Conservation (phyloP, 2,797 vertebrate genomes). For the Labeo calbasu region DNA sequence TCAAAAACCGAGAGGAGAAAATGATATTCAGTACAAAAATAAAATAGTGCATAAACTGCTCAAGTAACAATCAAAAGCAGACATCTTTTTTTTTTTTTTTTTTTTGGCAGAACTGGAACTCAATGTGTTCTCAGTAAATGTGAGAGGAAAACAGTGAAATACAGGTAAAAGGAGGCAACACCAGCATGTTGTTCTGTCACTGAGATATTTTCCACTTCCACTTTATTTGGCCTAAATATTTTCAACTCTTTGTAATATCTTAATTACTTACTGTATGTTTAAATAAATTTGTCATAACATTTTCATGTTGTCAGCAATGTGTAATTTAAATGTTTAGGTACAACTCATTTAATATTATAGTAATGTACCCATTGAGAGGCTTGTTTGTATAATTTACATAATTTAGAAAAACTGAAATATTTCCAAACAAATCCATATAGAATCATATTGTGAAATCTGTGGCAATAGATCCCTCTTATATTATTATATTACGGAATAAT, state of each 20-base stretch:
- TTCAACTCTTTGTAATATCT: no score
- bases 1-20: constrained; percentile 2
- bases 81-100: not conserved
- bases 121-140: not conserved
- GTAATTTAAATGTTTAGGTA: not conserved
- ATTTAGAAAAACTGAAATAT: not conserved
- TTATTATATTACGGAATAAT: not conserved
- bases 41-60: not conserved
- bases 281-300: not conserved
- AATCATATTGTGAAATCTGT: not conserved
- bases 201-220: not conserved
- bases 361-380: not conserved
- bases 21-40: not conserved
- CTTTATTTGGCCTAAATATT: no score
- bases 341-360: not conserved
- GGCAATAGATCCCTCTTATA: not conserved
- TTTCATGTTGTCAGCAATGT: not conserved
- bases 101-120: not conserved
- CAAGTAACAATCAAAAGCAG: not conserved
- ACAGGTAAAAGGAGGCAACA: not conserved
- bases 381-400: not conserved
- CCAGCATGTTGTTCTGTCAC: not conserved
- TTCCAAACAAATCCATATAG: not conserved
- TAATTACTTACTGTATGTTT: not conserved
- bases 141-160: not conserved